Percentiles rank a stretch among this genome's conserved stretches.
phyloP scores from a whole-genome alignment of 1,140 invertebrate species.

The Patella vulgata region DNA sequence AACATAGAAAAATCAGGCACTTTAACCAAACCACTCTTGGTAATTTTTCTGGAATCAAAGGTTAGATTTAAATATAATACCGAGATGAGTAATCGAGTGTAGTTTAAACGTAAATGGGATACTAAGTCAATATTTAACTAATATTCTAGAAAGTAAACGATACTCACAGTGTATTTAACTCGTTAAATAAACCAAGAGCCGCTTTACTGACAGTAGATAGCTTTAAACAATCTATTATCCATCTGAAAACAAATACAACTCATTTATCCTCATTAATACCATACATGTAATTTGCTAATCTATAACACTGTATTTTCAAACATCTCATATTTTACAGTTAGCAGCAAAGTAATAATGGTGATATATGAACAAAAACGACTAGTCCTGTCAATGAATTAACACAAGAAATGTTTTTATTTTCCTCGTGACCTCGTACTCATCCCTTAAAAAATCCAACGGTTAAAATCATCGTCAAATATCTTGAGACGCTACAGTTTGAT shows the following conservation, averaged over 20 bases:
- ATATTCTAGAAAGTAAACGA: neutral
- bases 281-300: neutral
- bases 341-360: too few relatives aligned
- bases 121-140: neutral
- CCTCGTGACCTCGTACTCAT: neutral
- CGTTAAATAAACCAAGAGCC: slow-evolving; percentile 65
- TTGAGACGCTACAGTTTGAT: too few relatives aligned
- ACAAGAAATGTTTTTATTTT: slow-evolving; percentile 4
- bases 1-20: slow-evolving; percentile 43
- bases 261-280: too few relatives aligned
- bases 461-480: too few relatives aligned
- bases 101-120: neutral
- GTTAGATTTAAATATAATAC: neutral
- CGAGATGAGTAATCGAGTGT: neutral
- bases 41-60: slow-evolving; percentile 38
- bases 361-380: neutral
- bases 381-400: neutral
- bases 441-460: too few relatives aligned
- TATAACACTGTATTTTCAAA: neutral
- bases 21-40: slow-evolving; percentile 32
- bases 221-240: slow-evolving; percentile 70
- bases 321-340: too few relatives aligned
- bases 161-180: slow-evolving; percentile 73
- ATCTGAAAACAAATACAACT: slow-evolving; percentile 63
- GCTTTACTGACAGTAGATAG: slow-evolving; percentile 68